These are phyloP conservation scores for Candidula unifasciata DNA, from an alignment of 2,888 invertebrate genomes.

Conservation along the genomic window DNA sequence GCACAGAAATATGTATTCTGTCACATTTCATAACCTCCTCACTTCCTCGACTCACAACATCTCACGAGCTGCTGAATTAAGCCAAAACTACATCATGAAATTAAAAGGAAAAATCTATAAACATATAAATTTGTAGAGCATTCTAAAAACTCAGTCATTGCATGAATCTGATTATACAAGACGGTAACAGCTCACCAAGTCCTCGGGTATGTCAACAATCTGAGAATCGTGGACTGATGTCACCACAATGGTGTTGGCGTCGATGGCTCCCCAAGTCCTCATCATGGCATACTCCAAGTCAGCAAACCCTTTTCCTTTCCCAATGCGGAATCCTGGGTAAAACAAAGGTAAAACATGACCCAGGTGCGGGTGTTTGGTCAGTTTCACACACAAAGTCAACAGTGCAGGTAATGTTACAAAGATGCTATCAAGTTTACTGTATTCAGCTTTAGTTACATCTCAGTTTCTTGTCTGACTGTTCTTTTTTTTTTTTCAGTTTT, in stretches of 20 bases:
- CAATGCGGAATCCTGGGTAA: constrained; percentile 85
- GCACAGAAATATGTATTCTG: too few relatives aligned
- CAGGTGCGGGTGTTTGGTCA: not conserved
- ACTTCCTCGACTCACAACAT: too few relatives aligned
- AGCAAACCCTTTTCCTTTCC: constrained; percentile 91
- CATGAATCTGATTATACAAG: not conserved
- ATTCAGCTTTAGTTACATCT: too few relatives aligned
- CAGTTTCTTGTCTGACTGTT: too few relatives aligned
- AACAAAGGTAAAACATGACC: not conserved
- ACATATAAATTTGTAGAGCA: not conserved
- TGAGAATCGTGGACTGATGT: constrained; percentile 92
- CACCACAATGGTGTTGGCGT: constrained; percentile 85
- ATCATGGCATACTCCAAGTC: constrained; percentile 91
- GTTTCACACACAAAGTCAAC: not conserved
- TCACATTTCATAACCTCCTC: too few relatives aligned
- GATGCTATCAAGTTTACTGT: too few relatives aligned
- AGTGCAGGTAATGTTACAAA: too few relatives aligned
- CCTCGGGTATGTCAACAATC: constrained; percentile 86
- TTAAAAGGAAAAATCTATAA: not conserved
- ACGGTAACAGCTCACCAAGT: constrained; percentile 80
- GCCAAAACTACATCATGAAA: not conserved
- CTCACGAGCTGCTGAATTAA: too few relatives aligned
- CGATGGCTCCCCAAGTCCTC: constrained; percentile 87
- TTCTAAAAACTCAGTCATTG: not conserved
- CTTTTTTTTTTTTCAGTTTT: too few relatives aligned